Evolutionary conservation across 2,797 vertebrate genomes (phyloP), one percentile per base, ranked within the genome.

Genomic region (Fundulus diaphanus): DNA sequence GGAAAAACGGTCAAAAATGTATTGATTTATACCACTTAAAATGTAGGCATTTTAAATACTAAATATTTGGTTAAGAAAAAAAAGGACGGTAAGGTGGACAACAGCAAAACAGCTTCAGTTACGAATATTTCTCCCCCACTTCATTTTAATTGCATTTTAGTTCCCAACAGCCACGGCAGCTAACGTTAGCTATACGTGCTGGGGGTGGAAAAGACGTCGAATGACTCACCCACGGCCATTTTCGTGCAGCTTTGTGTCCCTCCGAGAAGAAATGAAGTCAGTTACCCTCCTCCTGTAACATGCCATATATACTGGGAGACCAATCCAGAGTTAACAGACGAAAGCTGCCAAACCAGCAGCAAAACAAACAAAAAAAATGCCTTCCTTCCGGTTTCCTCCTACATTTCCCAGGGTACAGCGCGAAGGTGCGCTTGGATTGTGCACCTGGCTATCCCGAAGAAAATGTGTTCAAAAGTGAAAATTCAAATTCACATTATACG

Each of bases 191-290:
- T 31, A 40, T 0, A 1, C 7, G 3, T 20, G 76, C 77, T 88
- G 84, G 59, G 66, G 42, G 1, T 7, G 1, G 29, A 15, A 37
- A n/a, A 12, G 16, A 1, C 1, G n/a, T 20, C 11, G 46, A 74
- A 56, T 13, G 7, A 87, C 94, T 93, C 79, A 95, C 93, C 91
- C 74, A 20, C 84, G 5, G 87, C 89, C 94, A 95, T 94, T 12
- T 77, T 83, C 68, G 54, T 59, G 72, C 16, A 22, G 77, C 0
- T 87, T 48, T 12, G 42, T 52, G 56, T 87, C 66, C 24, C 69
- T 82, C 75, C 74, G 9, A 20, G 65, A 11, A 31, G 11, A 0
- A 20, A 33, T 0, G 2, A 68, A 57, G 3, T 73, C 5, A 0
- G 1, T 7, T 52, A 0, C 40, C 3, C 59, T 48, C 7, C 13